Base-by-base conservation (phyloP, 2,113 vertebrate species). In the Polypterus bichir region DNA sequence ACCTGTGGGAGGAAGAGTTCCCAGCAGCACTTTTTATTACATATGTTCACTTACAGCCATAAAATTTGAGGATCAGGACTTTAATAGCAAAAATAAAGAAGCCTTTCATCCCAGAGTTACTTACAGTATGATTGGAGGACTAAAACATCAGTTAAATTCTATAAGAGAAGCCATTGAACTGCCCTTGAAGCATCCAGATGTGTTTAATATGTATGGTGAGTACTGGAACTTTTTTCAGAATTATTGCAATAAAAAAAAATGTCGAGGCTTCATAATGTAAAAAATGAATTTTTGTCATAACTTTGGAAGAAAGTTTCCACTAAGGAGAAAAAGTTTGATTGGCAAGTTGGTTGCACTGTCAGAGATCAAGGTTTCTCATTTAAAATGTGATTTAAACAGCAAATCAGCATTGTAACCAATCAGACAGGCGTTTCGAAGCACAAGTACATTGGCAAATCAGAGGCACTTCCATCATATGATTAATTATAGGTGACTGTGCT, bases 121-220 rank as follows among this genome's bases (percentile, higher is more conserved):
- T 1, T 98, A 94, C 11, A 83, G 86, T 67, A 90, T 91, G 88
- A 94, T 98, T 60, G 96, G 96, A 46, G 95, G 96, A 7, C 84
- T 98, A 57, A 75, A 65, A 54, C 86, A 71, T 68, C 92, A 99
- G 70, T 68, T 98, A 70, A 82, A 79, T 60, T 81, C 76, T 61
- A 91, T 99, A 73, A 86, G 89, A 78, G 93, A 97, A 77, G 87
- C 87, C 2, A 80, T 99, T 46, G 92, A 98, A 74, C 81, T 99
- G 64, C 96, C 95, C 10, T 73, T 99, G 67, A 94, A 89, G 76
- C 89, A 88, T 54, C 86, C 93, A 0, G 86, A 91, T 62, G 78
- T 99, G 48, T 96, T 97, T 76, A 87, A 74, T 65, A 88, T 60
- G 68, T 97, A 92, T 0, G 94, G 95, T 98, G 86, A 49, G 76